Evolutionary conservation across 1,140 invertebrate genomes (phyloP).

Genomic region (Archivesica marissinica): DNA sequence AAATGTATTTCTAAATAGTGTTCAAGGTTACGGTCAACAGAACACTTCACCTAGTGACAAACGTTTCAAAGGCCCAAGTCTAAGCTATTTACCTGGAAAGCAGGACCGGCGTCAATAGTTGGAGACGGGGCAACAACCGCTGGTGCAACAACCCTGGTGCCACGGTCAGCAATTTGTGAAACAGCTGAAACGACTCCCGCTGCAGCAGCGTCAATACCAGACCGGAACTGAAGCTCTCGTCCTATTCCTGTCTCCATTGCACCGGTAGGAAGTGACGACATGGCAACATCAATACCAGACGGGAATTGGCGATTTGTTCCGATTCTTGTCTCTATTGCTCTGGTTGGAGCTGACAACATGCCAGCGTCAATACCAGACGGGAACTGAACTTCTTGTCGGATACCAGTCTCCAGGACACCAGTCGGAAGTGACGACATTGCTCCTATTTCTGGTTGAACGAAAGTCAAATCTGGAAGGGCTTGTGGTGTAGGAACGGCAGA

Average conservation of each 20-base stretch:
- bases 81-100: conserved; percentile 20
- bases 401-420: neutral
- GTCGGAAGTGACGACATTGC: neutral
- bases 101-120: neutral
- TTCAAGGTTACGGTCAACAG: neutral
- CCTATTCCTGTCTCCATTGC: too few species aligned
- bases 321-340: too few species aligned
- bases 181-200: too few species aligned
- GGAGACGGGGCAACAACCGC: neutral
- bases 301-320: too few species aligned
- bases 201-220: neutral
- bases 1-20: neutral
- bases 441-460: neutral
- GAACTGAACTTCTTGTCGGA: neutral
- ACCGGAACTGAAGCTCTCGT: too few species aligned
- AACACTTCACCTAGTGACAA: neutral
- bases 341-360: neutral
- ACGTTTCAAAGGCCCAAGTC: neutral
- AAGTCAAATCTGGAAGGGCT: neutral
- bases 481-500: neutral
- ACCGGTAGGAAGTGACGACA: too few species aligned
- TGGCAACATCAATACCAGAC: neutral
- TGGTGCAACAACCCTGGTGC: neutral
- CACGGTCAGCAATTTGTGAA: neutral
- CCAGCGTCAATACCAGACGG: too few species aligned